These are phyloP conservation scores for Atta cephalotes DNA, from an alignment of 1,140 invertebrate genomes.

Conservation along the genomic window DNA sequence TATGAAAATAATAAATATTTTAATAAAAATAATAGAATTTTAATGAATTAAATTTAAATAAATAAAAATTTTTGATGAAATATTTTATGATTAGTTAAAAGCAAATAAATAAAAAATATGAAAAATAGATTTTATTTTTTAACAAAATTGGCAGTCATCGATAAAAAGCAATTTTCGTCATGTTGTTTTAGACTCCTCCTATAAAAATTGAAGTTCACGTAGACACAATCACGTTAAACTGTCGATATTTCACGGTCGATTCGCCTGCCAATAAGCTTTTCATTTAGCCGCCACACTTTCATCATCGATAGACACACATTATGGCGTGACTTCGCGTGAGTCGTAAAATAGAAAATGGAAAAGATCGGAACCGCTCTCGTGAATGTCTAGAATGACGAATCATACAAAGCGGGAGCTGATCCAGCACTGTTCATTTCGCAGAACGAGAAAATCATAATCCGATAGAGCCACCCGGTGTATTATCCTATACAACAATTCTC, in stretches of 20 bases:
- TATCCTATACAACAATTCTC: not conserved
- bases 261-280: slow-evolving; percentile 58
- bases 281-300: slow-evolving; percentile 42
- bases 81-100: not conserved
- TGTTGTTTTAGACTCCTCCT: slow-evolving; percentile 5
- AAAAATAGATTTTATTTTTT: slow-evolving; percentile 9
- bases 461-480: not conserved
- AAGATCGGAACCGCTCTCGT: slow-evolving; percentile 4
- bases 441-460: slow-evolving; percentile 47
- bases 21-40: not conserved
- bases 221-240: slow-evolving; percentile 47
- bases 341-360: slow-evolving; percentile 44
- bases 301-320: slow-evolving; percentile 50
- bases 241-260: slow-evolving; percentile 51
- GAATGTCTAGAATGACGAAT: slow-evolving; percentile 41
- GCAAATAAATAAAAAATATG: not conserved
- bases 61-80: not conserved
- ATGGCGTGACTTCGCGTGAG: slow-evolving; percentile 7
- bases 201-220: slow-evolving; percentile 49
- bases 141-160: slow-evolving; percentile 13
- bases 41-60: not conserved
- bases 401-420: slow-evolving; percentile 29
- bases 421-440: slow-evolving; percentile 30
- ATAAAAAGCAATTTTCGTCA: slow-evolving; percentile 29
- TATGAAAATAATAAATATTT: not conserved